Conservation (phyloP, 2,797 vertebrate species). For the Selene dorsalis region DNA sequence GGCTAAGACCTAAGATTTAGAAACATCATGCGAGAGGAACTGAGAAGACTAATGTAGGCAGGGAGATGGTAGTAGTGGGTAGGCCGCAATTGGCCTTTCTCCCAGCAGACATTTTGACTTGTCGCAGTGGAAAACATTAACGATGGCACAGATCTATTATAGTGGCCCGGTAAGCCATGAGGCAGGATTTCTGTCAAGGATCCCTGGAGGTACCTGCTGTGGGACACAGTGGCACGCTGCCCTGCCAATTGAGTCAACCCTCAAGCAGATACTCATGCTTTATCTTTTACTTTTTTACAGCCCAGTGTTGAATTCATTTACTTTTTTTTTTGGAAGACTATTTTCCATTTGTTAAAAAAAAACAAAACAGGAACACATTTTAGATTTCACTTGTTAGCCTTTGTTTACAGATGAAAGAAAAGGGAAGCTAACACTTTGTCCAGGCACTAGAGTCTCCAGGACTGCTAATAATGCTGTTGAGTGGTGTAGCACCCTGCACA, state of each 20-base stretch:
- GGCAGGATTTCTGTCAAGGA: constrained; percentile 5
- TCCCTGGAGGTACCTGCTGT: constrained; percentile 11
- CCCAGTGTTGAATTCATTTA: not conserved
- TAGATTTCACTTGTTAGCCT: constrained; percentile 3
- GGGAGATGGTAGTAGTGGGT: not conserved
- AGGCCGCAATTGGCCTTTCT: not conserved
- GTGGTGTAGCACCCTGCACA: constrained; percentile 59
- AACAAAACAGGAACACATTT: constrained; percentile 19
- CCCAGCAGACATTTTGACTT: constrained; percentile 8
- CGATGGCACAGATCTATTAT: not conserved
- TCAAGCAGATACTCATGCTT: constrained; percentile 9
- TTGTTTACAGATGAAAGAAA: constrained; percentile 50
- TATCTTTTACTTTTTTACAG: constrained; percentile 11
- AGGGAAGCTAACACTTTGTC: constrained; percentile 49
- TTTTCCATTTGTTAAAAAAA: constrained; percentile 22
- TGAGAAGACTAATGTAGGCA: not conserved
- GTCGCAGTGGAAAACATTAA: not conserved
- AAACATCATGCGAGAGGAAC: not conserved
- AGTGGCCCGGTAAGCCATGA: not conserved
- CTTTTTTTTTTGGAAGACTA: not conserved
- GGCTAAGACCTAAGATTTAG: not conserved
- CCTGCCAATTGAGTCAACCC: not conserved
- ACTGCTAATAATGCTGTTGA: constrained; percentile 60
- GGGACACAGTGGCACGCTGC: not conserved
- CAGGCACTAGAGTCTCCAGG: constrained; percentile 32